These are phyloP conservation scores for Nettapus auritus DNA, from an alignment of 2,113 vertebrate genomes.

Conservation along the genomic window DNA sequence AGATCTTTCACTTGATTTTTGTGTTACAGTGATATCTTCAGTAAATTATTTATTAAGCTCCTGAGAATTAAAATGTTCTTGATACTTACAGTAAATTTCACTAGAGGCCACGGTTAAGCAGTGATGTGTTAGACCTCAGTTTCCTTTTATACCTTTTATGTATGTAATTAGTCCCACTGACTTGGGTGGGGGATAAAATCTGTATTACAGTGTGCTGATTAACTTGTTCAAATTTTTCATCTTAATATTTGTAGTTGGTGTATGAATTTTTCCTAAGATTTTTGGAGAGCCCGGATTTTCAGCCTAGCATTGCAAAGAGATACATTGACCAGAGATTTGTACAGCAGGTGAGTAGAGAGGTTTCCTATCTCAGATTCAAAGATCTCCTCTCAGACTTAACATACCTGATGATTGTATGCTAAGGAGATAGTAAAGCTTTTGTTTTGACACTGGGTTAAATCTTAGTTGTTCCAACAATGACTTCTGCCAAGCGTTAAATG, in stretches of 20 bases:
- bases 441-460: background rate
- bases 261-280: slow-evolving; percentile 98
- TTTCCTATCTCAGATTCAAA: background rate
- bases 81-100: background rate
- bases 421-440: background rate
- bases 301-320: slow-evolving; percentile 94
- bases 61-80: background rate
- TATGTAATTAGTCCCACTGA: background rate
- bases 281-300: slow-evolving; percentile 97
- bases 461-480: background rate
- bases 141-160: background rate
- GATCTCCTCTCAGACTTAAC: background rate
- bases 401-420: background rate
- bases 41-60: background rate
- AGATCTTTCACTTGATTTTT: background rate
- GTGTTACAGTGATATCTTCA: background rate
- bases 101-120: background rate
- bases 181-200: background rate
- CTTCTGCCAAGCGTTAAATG: background rate
- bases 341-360: slow-evolving; percentile 86
- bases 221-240: background rate
- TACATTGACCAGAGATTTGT: slow-evolving; percentile 98
- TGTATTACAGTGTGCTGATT: background rate
- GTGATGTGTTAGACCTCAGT: background rate
- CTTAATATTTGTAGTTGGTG: slow-evolving; percentile 84